phyloP scores from a whole-genome alignment of 2,888 invertebrate species.

The Acrobasis repandana region DNA sequence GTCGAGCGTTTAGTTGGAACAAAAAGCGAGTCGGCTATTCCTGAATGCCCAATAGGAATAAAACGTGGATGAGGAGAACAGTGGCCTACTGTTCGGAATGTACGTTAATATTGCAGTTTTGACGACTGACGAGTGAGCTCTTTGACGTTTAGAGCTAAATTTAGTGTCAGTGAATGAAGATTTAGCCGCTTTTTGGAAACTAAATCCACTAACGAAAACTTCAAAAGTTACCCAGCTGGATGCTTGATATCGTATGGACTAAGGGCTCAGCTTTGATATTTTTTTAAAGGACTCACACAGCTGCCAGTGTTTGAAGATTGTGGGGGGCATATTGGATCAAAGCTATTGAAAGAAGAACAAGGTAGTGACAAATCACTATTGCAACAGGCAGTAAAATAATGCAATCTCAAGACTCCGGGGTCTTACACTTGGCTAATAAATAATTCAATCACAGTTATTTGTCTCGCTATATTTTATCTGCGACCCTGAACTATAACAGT shows the following conservation, averaged over 20 bases:
- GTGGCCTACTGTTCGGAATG: background rate
- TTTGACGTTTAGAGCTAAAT: background rate
- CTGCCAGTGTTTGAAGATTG: too few species aligned
- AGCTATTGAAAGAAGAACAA: too few species aligned
- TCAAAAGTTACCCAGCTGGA: too few species aligned
- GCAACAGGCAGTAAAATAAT: too few species aligned
- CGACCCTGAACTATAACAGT: background rate
- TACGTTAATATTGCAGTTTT: background rate
- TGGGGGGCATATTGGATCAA: too few species aligned
- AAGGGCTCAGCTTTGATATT: too few species aligned
- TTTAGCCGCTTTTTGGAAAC: background rate
- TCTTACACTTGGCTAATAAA: background rate
- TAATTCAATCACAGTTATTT: background rate
- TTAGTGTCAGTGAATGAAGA: background rate
- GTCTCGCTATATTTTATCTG: background rate
- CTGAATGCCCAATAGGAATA: conserved; percentile 12
- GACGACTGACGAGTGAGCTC: conserved; percentile 3
- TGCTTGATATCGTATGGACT: too few species aligned
- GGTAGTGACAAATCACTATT: too few species aligned
- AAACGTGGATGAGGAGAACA: conserved; percentile 1
- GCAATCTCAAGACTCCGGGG: too few species aligned
- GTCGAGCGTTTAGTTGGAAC: background rate
- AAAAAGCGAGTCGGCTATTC: conserved; percentile 11
- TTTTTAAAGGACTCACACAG: too few species aligned
- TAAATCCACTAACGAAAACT: too few species aligned